These are phyloP conservation scores for Chrysocyon brachyurus DNA, from an alignment of 2,797 vertebrate genomes.

Conservation along the genomic window DNA sequence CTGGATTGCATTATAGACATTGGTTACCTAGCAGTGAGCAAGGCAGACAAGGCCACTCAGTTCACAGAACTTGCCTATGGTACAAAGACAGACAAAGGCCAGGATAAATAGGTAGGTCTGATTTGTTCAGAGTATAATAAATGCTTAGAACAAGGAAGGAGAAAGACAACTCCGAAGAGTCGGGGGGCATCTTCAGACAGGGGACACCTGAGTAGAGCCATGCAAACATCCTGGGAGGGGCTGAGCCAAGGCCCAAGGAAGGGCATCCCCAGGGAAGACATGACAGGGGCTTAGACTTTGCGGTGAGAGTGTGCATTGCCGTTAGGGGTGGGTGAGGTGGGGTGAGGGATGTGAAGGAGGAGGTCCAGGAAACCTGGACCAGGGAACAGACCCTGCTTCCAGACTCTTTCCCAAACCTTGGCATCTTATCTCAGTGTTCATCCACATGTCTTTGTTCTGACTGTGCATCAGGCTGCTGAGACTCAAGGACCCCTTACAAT, in stretches of 20 bases:
- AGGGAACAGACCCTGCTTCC: neutral
- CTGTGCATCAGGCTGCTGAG: neutral
- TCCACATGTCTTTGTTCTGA: neutral
- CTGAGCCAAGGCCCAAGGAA: neutral
- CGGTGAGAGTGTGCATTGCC: neutral
- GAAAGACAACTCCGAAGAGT: neutral
- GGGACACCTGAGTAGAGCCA: neutral
- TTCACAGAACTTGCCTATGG: neutral
- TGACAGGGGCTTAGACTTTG: neutral
- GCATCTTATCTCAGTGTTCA: neutral
- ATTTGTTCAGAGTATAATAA: neutral
- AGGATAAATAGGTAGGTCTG: neutral
- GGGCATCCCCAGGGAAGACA: neutral
- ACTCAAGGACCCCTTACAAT: neutral
- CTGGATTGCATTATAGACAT: neutral
- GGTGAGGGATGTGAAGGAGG: neutral
- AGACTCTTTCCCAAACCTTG: neutral
- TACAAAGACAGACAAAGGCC: neutral
- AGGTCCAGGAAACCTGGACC: neutral
- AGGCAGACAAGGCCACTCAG: neutral
- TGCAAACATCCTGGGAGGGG: neutral
- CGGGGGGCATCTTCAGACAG: neutral
- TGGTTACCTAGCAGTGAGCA: neutral
- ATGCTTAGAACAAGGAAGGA: slow-evolving; percentile 25
- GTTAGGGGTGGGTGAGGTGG: neutral